Conservation (phyloP, 2,113 vertebrate genomes). For the Macrotis lagotis region DNA sequence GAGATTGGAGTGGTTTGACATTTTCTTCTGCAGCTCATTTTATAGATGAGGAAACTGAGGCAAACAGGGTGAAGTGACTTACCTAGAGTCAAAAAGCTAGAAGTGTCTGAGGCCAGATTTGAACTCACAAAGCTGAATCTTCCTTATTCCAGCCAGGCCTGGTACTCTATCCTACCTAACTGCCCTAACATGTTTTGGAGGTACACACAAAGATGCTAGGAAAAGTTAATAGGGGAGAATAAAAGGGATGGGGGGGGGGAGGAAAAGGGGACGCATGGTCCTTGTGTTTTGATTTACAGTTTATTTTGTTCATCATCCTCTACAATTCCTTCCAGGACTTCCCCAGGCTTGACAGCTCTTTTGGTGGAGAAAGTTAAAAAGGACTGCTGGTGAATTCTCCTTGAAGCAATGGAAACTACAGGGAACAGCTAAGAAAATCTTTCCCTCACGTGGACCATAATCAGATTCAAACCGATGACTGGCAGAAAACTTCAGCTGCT, state of each 20-base stretch:
- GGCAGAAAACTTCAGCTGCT: constrained; percentile 69
- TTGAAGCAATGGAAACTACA: neutral
- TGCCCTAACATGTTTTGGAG: neutral
- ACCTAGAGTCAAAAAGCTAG: neutral
- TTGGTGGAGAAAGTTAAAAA: neutral
- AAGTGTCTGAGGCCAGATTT: neutral
- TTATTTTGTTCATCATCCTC: neutral
- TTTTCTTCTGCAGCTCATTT: neutral
- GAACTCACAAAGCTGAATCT: neutral
- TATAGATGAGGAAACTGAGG: neutral
- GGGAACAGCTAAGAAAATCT: neutral
- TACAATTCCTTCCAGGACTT: neutral
- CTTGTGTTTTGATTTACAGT: neutral
- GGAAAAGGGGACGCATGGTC: neutral
- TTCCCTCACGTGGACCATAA: constrained; percentile 21
- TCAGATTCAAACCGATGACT: constrained; percentile 64
- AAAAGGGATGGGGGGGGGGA: neutral
- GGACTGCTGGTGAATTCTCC: neutral
- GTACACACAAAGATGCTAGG: neutral
- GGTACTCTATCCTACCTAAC: neutral
- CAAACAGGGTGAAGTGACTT: neutral
- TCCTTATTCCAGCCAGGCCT: neutral
- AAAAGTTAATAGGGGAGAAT: neutral
- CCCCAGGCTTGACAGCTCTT: neutral
- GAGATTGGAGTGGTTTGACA: neutral